Evolutionary conservation across 2,113 vertebrate genomes (phyloP).

Genomic region (Barnardius zonarius): DNA sequence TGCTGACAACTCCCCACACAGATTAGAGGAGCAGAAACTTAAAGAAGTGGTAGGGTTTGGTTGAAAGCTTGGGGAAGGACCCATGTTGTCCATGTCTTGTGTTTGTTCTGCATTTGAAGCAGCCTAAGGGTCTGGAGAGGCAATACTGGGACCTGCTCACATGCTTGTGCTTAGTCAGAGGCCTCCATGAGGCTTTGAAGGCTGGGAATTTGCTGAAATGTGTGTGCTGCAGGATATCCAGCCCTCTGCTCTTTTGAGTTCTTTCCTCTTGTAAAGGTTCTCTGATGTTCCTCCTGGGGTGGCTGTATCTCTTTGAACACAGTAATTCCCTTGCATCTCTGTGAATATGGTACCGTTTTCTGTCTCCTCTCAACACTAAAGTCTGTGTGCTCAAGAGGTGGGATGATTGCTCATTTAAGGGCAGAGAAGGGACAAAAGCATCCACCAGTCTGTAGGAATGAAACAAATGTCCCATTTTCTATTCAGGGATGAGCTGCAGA

Average conservation of each 20-base stretch:
- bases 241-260: not conserved
- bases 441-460: not conserved
- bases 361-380: not conserved
- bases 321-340: not conserved
- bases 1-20: not conserved
- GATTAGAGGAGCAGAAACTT: not conserved
- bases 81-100: not conserved
- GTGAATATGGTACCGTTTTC: not conserved
- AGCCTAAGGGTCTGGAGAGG: not conserved
- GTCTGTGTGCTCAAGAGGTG: not conserved
- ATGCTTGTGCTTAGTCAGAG: not conserved
- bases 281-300: not conserved
- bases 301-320: not conserved
- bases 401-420: not conserved
- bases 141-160: not conserved
- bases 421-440: not conserved
- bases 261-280: not conserved
- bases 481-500: not conserved
- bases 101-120: not conserved
- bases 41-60: not conserved
- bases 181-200: not conserved
- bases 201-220: not conserved
- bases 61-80: not conserved
- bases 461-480: not conserved
- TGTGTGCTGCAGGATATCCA: not conserved